These are phyloP conservation scores for Hemaris fuciformis DNA, from an alignment of 2,888 invertebrate species.

Conservation along the genomic window DNA sequence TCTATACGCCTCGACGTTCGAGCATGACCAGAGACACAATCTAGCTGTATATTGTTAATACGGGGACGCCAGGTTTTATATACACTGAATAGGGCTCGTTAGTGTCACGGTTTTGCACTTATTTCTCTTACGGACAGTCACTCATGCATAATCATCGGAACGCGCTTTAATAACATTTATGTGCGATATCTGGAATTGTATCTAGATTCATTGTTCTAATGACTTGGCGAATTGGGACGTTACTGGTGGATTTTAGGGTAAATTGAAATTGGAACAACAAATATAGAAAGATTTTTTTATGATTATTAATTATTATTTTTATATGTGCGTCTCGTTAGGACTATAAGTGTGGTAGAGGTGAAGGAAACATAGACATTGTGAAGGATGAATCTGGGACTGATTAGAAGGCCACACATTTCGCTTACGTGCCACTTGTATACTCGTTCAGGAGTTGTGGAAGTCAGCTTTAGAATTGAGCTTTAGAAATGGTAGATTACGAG, in stretches of 20 bases:
- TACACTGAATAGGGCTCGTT: conserved; percentile 72
- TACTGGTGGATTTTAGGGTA: not conserved
- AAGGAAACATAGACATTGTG: no score
- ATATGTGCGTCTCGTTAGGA: no score
- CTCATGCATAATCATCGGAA: conserved; percentile 59
- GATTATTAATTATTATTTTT: not conserved
- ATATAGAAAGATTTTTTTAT: not conserved
- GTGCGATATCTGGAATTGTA: conserved; percentile 19
- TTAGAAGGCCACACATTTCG: no score
- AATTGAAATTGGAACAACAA: not conserved
- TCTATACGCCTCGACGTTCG: conserved; percentile 28
- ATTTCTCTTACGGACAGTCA: conserved; percentile 52
- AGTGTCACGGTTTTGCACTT: conserved; percentile 60
- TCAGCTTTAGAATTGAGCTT: no score
- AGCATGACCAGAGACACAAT: conserved; percentile 42
- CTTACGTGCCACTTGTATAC: no score
- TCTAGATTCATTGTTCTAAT: conserved; percentile 6
- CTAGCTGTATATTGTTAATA: conserved; percentile 47
- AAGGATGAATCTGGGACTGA: no score
- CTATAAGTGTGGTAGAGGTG: no score
- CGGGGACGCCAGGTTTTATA: conserved; percentile 39
- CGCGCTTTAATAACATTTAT: not conserved
- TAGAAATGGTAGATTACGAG: no score
- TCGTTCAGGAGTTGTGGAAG: no score
- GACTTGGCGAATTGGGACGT: not conserved